phyloP scores from a whole-genome alignment of 2,888 invertebrate genomes.

The Mimas tiliae region DNA sequence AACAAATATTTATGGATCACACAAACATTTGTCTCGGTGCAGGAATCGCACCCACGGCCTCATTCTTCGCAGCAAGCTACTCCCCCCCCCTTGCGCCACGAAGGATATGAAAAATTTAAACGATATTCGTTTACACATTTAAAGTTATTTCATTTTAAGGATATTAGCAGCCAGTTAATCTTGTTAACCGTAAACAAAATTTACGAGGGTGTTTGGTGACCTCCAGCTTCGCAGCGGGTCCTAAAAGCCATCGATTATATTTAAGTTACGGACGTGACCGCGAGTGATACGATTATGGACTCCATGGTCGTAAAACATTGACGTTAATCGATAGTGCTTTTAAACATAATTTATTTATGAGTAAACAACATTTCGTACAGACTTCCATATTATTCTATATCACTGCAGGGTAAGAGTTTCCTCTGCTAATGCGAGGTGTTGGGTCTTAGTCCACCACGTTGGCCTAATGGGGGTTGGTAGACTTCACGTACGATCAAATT shows the following conservation, averaged over 20 bases:
- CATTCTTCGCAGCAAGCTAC: too few relatives aligned
- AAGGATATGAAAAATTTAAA: too few relatives aligned
- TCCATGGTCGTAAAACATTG: conserved; percentile 28
- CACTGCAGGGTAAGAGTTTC: too few relatives aligned
- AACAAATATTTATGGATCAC: too few relatives aligned
- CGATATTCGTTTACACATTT: too few relatives aligned
- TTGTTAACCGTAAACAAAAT: conserved; percentile 13
- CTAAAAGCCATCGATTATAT: conserved; percentile 28
- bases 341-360: background rate
- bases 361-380: background rate
- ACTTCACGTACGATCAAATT: too few relatives aligned
- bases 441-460: too few relatives aligned
- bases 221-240: background rate
- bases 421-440: too few relatives aligned
- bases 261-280: conserved; percentile 27
- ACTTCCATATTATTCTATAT: background rate
- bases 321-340: conserved; percentile 27
- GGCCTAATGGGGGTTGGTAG: too few relatives aligned
- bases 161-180: conserved; percentile 10
- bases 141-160: background rate
- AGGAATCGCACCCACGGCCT: too few relatives aligned
- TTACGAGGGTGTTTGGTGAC: conserved; percentile 7
- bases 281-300: conserved; percentile 26
- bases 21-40: too few relatives aligned
- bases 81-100: too few relatives aligned